Conservation (phyloP, 2,888 invertebrate genomes). For the Podabrus alpinus region DNA sequence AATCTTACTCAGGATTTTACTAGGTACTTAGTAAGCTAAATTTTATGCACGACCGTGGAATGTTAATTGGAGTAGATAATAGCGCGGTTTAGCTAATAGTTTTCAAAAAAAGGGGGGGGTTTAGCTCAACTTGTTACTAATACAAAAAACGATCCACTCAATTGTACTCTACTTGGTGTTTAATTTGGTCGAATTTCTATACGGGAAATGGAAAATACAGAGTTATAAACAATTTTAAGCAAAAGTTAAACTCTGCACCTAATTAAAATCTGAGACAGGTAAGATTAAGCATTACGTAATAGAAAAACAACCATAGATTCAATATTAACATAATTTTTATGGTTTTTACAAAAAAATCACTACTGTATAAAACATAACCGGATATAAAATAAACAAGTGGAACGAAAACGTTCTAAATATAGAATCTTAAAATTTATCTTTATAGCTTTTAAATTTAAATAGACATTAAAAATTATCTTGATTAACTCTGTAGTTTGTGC, state of each 20-base stretch:
- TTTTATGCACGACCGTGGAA: too few species aligned
- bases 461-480: neutral
- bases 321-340: neutral
- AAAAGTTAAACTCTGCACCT: neutral
- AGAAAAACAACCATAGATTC: neutral
- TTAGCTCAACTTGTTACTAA: too few species aligned
- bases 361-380: slow-evolving; percentile 4
- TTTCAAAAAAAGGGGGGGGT: neutral
- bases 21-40: too few species aligned
- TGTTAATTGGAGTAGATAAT: neutral
- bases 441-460: neutral
- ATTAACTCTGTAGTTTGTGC: neutral
- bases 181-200: neutral
- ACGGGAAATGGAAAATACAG: neutral
- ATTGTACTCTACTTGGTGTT: neutral
- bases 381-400: slow-evolving; percentile 1
- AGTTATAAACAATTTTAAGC: neutral
- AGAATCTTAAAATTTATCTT: neutral
- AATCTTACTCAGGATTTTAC: too few species aligned
- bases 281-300: neutral
- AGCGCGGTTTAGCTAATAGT: neutral
- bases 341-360: neutral
- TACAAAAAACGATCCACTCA: neutral
- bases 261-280: neutral
- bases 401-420: neutral